phyloP scores from a whole-genome alignment of 2,113 vertebrate genomes.

The Centropus bengalensis region DNA sequence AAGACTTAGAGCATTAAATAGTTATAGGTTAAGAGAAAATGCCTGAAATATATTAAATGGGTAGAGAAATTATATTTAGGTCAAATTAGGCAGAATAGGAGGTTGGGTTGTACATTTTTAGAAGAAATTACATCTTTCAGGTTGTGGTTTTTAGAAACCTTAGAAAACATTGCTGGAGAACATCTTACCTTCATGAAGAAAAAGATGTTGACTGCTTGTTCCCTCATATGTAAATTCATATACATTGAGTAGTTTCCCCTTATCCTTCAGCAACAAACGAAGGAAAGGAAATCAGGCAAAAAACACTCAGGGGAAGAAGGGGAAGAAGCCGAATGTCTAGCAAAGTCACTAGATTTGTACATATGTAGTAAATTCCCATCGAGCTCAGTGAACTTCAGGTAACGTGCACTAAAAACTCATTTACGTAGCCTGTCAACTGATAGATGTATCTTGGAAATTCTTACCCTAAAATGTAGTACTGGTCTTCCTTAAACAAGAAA shows the following conservation, averaged over 20 bases:
- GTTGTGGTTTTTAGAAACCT: neutral
- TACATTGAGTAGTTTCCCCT: neutral
- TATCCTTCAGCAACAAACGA: neutral
- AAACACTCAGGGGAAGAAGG: neutral
- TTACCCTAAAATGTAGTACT: neutral
- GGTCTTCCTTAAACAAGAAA: neutral
- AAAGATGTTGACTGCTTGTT: neutral
- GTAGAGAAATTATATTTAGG: neutral
- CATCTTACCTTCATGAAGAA: neutral
- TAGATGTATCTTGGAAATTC: neutral
- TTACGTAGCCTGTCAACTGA: neutral
- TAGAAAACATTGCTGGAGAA: neutral
- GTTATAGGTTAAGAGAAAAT: neutral
- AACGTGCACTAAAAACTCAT: neutral
- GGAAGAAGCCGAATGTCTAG: neutral
- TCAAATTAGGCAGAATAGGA: neutral
- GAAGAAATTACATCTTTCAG: neutral
- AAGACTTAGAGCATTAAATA: constrained; percentile 10
- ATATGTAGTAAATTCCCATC: neutral
- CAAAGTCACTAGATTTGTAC: neutral
- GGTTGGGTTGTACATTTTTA: neutral
- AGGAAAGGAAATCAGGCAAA: neutral
- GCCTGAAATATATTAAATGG: neutral
- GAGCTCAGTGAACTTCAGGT: neutral
- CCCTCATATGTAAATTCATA: neutral